Base-by-base conservation (phyloP, 2,888 invertebrate genomes). In the Hermodice carunculata region DNA sequence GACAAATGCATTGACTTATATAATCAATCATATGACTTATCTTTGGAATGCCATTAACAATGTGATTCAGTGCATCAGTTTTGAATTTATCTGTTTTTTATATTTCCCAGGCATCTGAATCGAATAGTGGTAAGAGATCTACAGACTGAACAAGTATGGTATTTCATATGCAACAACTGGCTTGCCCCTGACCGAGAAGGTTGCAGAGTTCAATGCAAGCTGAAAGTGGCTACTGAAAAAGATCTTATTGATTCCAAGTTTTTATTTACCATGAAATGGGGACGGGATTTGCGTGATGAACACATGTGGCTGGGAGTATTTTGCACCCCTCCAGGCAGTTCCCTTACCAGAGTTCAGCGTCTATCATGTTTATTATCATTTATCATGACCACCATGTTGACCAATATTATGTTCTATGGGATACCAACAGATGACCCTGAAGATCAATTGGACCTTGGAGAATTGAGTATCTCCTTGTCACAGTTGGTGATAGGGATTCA, bases 281-380 rank as follows among this genome's bases (percentile, higher is more conserved):
- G 73, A 22, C 67, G 70, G n/a, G 75, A 76, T 34, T 66, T 82
- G 3, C 68, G 80, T 6, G 78, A 81, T 48, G 71, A 78, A 5
- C 83, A 84, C 69, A 61, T 84, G 14, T 85, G 83, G 84, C 56
- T 83, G 19, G 83, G 84, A 62, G 78, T 84, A 34, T 74, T 84
- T 32, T 74, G 76, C 1, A 80, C 79, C 40, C 79, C 82, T 3
- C 74, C 79, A 14, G 60, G 66, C 11, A 81, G 77, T 44, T 57
- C 67, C 1, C 84, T 85, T 63, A 83, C 81, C 0, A 68, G 84
- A 6, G 78, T 75, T 24, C 83, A 84, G 66, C 69, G 85, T 1
- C 64, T 85, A 14, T 76, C 80, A 0, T 83, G 83, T 62, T 81
- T 79, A 1, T 69, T 83, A 51, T 76, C 76, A 24, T 65, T 84